These are phyloP conservation scores for Lasioglossum villosulum DNA, from an alignment of 2,888 invertebrate genomes.

Conservation along the genomic window DNA sequence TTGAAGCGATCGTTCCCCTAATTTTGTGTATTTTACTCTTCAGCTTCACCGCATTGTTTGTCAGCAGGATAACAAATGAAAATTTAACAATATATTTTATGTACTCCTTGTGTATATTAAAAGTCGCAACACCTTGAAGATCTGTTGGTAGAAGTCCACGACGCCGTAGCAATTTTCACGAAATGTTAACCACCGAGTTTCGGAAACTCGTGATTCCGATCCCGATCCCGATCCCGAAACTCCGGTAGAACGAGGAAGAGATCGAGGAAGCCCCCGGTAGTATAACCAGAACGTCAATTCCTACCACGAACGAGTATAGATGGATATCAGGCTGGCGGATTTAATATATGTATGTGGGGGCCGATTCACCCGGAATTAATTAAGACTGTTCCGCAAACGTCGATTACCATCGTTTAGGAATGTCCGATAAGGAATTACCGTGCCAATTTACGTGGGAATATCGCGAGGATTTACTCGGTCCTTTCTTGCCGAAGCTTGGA, in stretches of 20 bases:
- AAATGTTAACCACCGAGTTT: constrained; percentile 5
- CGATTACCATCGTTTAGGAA: constrained; percentile 73
- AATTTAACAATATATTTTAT: too few relatives aligned
- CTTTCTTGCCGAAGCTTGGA: constrained; percentile 39
- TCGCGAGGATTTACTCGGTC: constrained; percentile 54
- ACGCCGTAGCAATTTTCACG: not conserved
- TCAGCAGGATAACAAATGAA: not conserved
- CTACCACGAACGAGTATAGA: constrained; percentile 64
- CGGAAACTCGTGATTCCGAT: constrained; percentile 2
- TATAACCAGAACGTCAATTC: constrained; percentile 61
- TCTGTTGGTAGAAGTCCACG: not conserved
- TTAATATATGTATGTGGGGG: constrained; percentile 69
- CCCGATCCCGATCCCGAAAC: constrained; percentile 16
- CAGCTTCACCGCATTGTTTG: not conserved
- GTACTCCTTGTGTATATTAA: not conserved
- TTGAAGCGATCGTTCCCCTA: not conserved
- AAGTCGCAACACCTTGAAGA: not conserved
- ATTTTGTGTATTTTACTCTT: not conserved
- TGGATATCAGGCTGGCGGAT: constrained; percentile 60
- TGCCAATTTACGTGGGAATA: constrained; percentile 25
- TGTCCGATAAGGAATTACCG: constrained; percentile 62
- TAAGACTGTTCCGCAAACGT: constrained; percentile 75
- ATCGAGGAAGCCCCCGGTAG: constrained; percentile 35
- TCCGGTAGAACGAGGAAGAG: not conserved
- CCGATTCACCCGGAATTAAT: constrained; percentile 76